These are phyloP conservation scores for Rhagoletis pomonella DNA, from an alignment of 1,140 invertebrate species.

Conservation along the genomic window DNA sequence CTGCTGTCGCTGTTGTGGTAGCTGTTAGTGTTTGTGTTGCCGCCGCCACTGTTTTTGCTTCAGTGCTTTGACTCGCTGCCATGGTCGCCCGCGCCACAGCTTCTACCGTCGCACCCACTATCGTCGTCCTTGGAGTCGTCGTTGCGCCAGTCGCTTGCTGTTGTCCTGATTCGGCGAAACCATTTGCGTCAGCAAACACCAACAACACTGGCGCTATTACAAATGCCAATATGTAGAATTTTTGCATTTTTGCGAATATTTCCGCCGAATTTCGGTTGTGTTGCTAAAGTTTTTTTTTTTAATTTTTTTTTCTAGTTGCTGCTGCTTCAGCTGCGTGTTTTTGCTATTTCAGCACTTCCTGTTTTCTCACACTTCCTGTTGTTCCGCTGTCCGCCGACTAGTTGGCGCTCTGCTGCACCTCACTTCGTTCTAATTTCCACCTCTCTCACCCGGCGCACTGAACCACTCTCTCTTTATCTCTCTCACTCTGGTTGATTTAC, in stretches of 20 bases:
- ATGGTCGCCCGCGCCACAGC: neutral
- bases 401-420: neutral
- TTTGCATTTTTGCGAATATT: slow-evolving; percentile 58
- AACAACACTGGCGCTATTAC: slow-evolving; percentile 60
- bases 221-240: slow-evolving; percentile 70
- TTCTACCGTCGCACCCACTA: neutral
- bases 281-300: neutral
- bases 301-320: slow-evolving; percentile 4
- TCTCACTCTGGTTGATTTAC: neutral
- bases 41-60: neutral
- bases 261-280: slow-evolving; percentile 15
- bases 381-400: neutral
- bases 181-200: slow-evolving; percentile 54
- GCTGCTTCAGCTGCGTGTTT: neutral
- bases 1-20: slow-evolving; percentile 40
- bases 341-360: slow-evolving; percentile 51
- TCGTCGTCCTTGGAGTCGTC: neutral
- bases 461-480: neutral
- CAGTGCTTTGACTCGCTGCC: neutral
- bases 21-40: neutral
- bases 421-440: neutral
- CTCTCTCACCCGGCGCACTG: neutral
- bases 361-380: slow-evolving; percentile 44
- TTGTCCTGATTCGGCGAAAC: neutral
- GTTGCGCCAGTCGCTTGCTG: neutral